These are phyloP conservation scores for Leptoclinus maculatus DNA, from an alignment of 2,797 vertebrate species.

Conservation along the genomic window DNA sequence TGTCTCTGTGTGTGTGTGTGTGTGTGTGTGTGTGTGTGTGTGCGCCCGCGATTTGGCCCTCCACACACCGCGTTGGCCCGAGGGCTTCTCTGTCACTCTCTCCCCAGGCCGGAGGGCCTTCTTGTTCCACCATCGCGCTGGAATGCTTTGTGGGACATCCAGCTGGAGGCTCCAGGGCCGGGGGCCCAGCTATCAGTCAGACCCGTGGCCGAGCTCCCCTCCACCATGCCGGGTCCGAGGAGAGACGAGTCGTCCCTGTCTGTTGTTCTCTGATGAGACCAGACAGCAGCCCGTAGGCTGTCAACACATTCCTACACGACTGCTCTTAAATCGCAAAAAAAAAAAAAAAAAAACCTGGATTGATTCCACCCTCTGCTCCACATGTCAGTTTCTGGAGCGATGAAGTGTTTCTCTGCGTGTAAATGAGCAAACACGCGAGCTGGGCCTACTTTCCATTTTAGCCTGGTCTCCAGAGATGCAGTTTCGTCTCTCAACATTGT, in stretches of 20 bases:
- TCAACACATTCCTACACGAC: slow-evolving; percentile 63
- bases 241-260: slow-evolving; percentile 37
- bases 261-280: slow-evolving; percentile 55
- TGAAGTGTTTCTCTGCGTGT: slow-evolving; percentile 56
- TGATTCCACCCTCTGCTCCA: slow-evolving; percentile 45
- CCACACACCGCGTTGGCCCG: slow-evolving; percentile 23
- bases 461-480: slow-evolving; percentile 41
- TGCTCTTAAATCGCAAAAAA: slow-evolving; percentile 53
- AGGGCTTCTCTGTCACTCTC: slow-evolving; percentile 38
- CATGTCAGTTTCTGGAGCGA: slow-evolving; percentile 50
- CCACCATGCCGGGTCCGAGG: slow-evolving; percentile 24
- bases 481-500: slow-evolving; percentile 58
- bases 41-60: slow-evolving; percentile 28
- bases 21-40: slow-evolving; percentile 47
- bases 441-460: slow-evolving; percentile 62
- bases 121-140: slow-evolving; percentile 44
- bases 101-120: slow-evolving; percentile 40
- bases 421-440: slow-evolving; percentile 49
- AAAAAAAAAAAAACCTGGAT: not conserved
- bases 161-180: slow-evolving; percentile 49
- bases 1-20: slow-evolving; percentile 45
- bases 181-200: slow-evolving; percentile 67
- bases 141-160: slow-evolving; percentile 62
- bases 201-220: slow-evolving; percentile 19
- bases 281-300: slow-evolving; percentile 64